Conservation (phyloP, 2,797 vertebrate genomes). For the Molossus molossus region DNA sequence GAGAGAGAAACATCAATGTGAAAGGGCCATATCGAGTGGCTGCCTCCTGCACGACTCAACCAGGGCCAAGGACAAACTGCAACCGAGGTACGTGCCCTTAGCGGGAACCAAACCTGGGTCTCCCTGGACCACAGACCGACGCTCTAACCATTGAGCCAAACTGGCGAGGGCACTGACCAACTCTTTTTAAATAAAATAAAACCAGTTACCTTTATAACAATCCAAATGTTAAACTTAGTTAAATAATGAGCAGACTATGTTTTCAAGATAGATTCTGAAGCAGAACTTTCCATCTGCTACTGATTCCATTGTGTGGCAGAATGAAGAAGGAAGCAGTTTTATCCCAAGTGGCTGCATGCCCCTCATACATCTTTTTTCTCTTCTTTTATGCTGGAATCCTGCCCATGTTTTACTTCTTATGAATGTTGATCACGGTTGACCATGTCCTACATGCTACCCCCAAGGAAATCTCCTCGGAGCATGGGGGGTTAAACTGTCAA, state of each 20-base stretch:
- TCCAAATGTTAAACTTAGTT: constrained; percentile 24
- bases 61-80: no score
- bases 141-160: no score
- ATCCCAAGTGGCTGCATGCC: not conserved
- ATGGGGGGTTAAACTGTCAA: not conserved
- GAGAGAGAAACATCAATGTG: no score
- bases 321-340: not conserved
- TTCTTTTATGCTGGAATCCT: not conserved
- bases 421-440: not conserved
- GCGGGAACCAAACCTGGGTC: no score
- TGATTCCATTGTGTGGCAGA: not conserved
- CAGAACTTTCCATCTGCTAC: not conserved
- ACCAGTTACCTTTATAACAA: not conserved
- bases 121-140: no score
- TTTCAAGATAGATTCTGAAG: not conserved
- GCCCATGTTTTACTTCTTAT: not conserved
- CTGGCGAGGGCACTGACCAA: not conserved
- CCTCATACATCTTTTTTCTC: not conserved
- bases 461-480: not conserved
- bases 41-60: no score
- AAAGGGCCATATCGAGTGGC: no score
- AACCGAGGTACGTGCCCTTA: no score
- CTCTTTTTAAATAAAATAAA: constrained; percentile 61
- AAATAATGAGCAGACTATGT: not conserved
- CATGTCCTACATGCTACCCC: not conserved